Base-by-base conservation (phyloP, 1,140 invertebrate species). In the Trialeurodes vaporariorum region DNA sequence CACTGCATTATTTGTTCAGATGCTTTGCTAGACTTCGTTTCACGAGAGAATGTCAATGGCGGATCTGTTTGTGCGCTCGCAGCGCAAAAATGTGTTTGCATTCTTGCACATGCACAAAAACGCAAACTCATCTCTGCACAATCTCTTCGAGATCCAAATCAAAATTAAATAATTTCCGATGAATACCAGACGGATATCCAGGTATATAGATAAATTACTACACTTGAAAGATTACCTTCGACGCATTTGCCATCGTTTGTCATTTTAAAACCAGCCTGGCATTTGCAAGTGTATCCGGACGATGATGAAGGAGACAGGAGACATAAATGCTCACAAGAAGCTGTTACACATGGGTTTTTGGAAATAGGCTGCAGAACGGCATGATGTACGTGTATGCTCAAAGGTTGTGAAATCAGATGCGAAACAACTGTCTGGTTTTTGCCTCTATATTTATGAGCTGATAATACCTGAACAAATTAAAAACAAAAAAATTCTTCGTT, bases 321-420 rank as follows among this genome's bases (percentile, higher is more conserved):
- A 79, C 97, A 99, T 1, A 99, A 77, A 74, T 99, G 96, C 71
- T 88, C 86, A 72, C 97, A 99, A 0, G 86, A 79, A 1, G 86
- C 84, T 67, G 86, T 84, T 61, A 77, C 79, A 76, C 96, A 98
- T 0, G 94, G 93, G 77, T 95, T 97, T 0, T 81, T 76, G 23
- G 83, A 83, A n/a, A 86, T 81, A 0, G 94, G 95, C 76, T 98
- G 95, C n/a, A 97, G 78, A 0, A 92, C 88, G 1, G 92, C 90
- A 79, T 98, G 95, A 74, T 95, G 90, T 0, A 96, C 93, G 74
- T 96, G 93, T 63, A 98, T 94, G 1, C 92, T 94, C 1, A 98
- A 80, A 0, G 95, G 94, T 79, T 97, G 94, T 1, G 92, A 94
- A 63, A 97, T 95, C 34, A 96, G 78, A 79, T 97, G 94, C 0